Percentiles rank a stretch among this genome's conserved stretches.
Conservation (phyloP, 2,888 invertebrate genomes). For the Pseudococcus jackbeardsleyi region DNA sequence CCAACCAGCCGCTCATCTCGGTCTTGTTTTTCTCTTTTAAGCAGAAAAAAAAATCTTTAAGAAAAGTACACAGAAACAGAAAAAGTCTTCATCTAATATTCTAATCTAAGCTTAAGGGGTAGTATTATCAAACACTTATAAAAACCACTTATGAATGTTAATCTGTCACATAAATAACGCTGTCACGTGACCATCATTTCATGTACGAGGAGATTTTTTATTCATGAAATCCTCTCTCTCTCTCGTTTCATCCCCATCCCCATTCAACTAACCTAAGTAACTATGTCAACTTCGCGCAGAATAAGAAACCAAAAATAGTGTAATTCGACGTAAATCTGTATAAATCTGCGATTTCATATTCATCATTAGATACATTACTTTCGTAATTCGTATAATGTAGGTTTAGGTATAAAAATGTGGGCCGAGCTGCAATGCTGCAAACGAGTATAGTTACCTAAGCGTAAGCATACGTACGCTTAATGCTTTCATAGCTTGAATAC, state of each 20-base stretch:
- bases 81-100: conserved; percentile 58
- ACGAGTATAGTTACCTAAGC: too few relatives aligned
- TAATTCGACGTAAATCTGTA: neutral
- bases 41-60: conserved; percentile 50
- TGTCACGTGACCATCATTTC: conserved; percentile 55
- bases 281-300: conserved; percentile 34
- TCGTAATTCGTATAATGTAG: too few relatives aligned
- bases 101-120: conserved; percentile 58
- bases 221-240: neutral
- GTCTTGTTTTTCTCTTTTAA: conserved; percentile 1
- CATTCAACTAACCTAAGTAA: neutral
- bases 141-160: conserved; percentile 61
- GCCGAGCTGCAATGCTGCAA: too few relatives aligned
- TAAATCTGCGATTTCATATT: too few relatives aligned
- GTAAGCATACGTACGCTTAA: neutral
- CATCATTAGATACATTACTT: too few relatives aligned
- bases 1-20: neutral
- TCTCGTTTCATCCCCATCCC: neutral
- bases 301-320: neutral
- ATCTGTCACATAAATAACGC: conserved; percentile 59
- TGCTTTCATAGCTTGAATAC: neutral
- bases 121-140: conserved; percentile 55
- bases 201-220: conserved; percentile 14
- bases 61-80: conserved; percentile 36
- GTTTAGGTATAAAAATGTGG: too few relatives aligned